Conservation (phyloP, 2,888 invertebrate genomes). For the Coelinius sp. region DNA sequence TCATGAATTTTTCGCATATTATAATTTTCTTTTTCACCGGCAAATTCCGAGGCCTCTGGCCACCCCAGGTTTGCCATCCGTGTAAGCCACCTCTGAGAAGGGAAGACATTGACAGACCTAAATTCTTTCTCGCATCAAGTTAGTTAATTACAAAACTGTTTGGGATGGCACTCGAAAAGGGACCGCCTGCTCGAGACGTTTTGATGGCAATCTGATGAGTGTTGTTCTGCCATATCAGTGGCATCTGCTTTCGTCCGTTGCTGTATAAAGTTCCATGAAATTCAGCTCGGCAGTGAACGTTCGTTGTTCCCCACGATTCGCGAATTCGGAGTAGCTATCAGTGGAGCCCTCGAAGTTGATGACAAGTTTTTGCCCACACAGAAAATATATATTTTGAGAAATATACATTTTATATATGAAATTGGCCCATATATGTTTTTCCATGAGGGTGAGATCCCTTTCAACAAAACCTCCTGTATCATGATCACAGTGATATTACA, state of each 20-base stretch:
- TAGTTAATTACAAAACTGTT: neutral
- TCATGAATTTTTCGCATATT: too few relatives aligned
- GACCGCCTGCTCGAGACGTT: neutral
- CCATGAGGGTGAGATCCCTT: too few relatives aligned
- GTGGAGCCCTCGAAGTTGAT: neutral
- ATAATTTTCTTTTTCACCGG: too few relatives aligned
- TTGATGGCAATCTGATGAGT: neutral
- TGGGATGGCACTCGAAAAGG: neutral
- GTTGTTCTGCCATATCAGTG: constrained; percentile 14
- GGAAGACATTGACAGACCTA: too few relatives aligned
- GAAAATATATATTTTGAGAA: too few relatives aligned
- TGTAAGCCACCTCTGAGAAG: too few relatives aligned
- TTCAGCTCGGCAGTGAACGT: neutral
- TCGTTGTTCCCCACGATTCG: neutral
- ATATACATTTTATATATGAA: too few relatives aligned
- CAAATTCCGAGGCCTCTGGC: too few relatives aligned
- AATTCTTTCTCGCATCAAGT: neutral
- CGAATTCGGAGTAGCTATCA: constrained; percentile 8
- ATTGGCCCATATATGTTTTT: too few relatives aligned
- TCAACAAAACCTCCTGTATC: too few relatives aligned
- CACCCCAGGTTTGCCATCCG: too few relatives aligned
- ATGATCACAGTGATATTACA: too few relatives aligned
- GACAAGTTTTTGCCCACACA: neutral
- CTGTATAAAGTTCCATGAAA: constrained; percentile 12
- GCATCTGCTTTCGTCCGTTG: constrained; percentile 17